Percentiles rank a stretch among this genome's conserved stretches.
Conservation (phyloP, 2,888 invertebrate genomes). For the Eristalis arbustorum region DNA sequence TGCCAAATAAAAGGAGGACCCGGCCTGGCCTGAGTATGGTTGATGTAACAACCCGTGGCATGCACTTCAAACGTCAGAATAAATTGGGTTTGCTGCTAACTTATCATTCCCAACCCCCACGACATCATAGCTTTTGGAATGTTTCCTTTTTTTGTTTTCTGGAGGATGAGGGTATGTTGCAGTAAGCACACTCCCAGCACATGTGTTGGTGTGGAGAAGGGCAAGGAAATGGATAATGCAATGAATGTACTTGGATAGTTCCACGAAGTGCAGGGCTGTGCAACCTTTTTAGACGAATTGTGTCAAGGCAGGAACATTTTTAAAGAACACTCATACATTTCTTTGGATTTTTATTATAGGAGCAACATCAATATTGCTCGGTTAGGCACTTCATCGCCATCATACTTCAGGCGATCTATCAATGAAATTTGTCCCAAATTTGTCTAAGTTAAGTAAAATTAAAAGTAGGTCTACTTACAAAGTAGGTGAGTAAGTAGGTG, state of each 20-base stretch:
- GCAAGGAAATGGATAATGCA: constrained; percentile 5
- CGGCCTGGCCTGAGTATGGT: neutral
- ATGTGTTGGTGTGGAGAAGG: neutral
- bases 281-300: neutral
- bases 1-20: neutral
- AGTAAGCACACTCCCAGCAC: neutral
- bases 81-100: constrained; percentile 2
- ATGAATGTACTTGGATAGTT: constrained; percentile 3
- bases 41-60: constrained; percentile 2
- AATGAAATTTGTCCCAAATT: too few relatives aligned
- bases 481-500: too few relatives aligned
- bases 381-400: too few relatives aligned
- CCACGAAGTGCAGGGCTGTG: neutral
- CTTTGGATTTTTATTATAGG: too few relatives aligned
- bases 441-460: too few relatives aligned
- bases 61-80: constrained; percentile 25
- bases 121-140: constrained; percentile 45
- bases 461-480: too few relatives aligned
- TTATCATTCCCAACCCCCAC: neutral
- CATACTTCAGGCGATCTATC: too few relatives aligned
- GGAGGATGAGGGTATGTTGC: neutral
- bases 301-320: neutral
- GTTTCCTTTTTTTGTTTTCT: constrained; percentile 6
- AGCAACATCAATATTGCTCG: too few relatives aligned
- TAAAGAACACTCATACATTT: neutral